Percentiles rank a stretch among this genome's conserved stretches.
Evolutionary conservation across 1,140 invertebrate genomes (phyloP).

Genomic region (Heterodera schachtii): DNA sequence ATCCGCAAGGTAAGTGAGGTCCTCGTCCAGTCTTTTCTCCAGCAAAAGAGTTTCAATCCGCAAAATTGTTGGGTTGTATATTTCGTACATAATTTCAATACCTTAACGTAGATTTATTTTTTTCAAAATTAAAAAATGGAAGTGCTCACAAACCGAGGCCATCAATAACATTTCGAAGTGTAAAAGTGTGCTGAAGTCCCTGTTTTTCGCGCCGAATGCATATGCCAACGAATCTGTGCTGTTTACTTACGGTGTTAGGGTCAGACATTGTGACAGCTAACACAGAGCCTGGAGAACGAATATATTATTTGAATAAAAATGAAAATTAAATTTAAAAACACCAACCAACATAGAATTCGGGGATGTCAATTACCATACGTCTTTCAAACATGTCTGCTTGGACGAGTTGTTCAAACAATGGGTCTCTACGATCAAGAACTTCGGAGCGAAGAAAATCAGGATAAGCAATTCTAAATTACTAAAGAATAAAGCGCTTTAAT

Average conservation of each 20-base stretch:
- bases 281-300: constrained; percentile 75
- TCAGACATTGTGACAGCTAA: constrained; percentile 88
- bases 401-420: constrained; percentile 83
- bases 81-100: constrained; percentile 82
- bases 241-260: constrained; percentile 80
- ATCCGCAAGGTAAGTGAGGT: constrained; percentile 87
- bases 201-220: constrained; percentile 82
- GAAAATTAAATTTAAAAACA: constrained; percentile 26
- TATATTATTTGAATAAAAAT: constrained; percentile 1
- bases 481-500: background rate
- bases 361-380: constrained; percentile 80
- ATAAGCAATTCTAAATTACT: constrained; percentile 75
- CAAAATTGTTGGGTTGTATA: constrained; percentile 90
- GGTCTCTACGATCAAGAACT: constrained; percentile 77
- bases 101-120: constrained; percentile 68
- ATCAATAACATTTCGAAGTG: constrained; percentile 89
- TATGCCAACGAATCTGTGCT: constrained; percentile 89
- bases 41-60: constrained; percentile 85
- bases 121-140: background rate
- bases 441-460: constrained; percentile 92
- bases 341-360: constrained; percentile 94
- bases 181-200: constrained; percentile 82
- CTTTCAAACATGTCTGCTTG: constrained; percentile 87
- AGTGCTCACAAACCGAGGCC: constrained; percentile 72
- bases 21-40: constrained; percentile 89